Percentiles rank a stretch among this genome's conserved stretches.
Evolutionary conservation across 1,140 invertebrate species (phyloP).

Genomic region (Aphis craccivora): DNA sequence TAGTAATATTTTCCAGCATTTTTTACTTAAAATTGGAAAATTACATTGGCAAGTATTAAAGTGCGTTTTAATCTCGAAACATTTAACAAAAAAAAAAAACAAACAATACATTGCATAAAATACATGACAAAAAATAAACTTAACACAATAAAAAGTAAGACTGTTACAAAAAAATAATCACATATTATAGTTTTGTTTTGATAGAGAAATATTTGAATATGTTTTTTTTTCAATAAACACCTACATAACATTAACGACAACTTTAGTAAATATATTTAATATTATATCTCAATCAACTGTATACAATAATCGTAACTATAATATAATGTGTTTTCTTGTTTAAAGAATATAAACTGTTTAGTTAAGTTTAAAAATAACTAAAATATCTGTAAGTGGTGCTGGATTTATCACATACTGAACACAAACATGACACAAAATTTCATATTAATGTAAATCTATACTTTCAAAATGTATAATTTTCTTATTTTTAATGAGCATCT

Average conservation of each 20-base stretch:
- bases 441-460: conserved; percentile 32
- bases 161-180: conserved; percentile 33
- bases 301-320: conserved; percentile 5
- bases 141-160: conserved; percentile 52
- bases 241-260: conserved; percentile 51
- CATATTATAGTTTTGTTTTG: conserved; percentile 20
- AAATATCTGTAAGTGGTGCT: neutral
- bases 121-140: conserved; percentile 55
- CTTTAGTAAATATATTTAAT: conserved; percentile 27
- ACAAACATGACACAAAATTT: conserved; percentile 54
- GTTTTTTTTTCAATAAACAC: conserved; percentile 19
- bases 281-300: conserved; percentile 17
- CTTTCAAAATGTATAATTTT: neutral
- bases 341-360: conserved; percentile 14
- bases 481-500: conserved; percentile 52
- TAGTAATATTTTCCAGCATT: neutral
- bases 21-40: neutral
- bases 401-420: conserved; percentile 55
- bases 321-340: conserved; percentile 1
- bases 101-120: conserved; percentile 36
- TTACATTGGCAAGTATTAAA: conserved; percentile 42
- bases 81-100: conserved; percentile 49
- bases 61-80: conserved; percentile 27
- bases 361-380: conserved; percentile 26
- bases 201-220: conserved; percentile 26